A percentile compares a stretch with the other conserved stretches of the same genome.
Evolutionary conservation across 2,888 invertebrate species (phyloP).

Genomic region (Colostygia pectinataria): DNA sequence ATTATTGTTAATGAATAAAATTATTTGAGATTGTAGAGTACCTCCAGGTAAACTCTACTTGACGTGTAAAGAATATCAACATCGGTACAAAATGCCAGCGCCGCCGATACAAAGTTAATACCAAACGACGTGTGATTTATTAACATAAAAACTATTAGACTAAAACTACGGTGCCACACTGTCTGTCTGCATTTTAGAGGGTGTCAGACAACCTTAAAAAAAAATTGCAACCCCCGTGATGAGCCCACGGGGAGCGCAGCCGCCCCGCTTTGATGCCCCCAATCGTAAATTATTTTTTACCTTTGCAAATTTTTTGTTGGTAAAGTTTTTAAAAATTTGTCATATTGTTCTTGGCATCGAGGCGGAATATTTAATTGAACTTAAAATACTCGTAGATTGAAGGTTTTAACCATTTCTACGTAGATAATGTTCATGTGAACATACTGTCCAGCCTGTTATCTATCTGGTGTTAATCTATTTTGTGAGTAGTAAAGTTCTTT

Average conservation of each 20-base stretch:
- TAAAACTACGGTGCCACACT: constrained; percentile 68
- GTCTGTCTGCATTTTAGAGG: constrained; percentile 56
- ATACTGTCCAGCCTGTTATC: too few species aligned
- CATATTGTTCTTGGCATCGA: not conserved
- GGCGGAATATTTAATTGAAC: too few species aligned
- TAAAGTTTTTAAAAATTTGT: not conserved
- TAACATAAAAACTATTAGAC: constrained; percentile 51
- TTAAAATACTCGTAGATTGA: too few species aligned
- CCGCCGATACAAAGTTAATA: constrained; percentile 19
- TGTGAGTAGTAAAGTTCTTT: too few species aligned
- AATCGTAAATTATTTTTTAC: constrained; percentile 53
- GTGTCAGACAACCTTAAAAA: constrained; percentile 52
- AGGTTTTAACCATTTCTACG: too few species aligned
- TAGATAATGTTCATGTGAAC: too few species aligned
- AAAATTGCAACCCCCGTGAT: constrained; percentile 59
- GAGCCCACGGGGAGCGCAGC: constrained; percentile 54
- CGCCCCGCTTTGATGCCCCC: constrained; percentile 61
- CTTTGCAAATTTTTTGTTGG: constrained; percentile 9
- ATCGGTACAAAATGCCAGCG: constrained; percentile 25
- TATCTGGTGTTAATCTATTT: too few species aligned
- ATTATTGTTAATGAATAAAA: too few species aligned
- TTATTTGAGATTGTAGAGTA: too few species aligned
- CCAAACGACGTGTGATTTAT: constrained; percentile 54
- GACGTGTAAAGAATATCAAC: too few species aligned
- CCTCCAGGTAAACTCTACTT: too few species aligned